Conservation (phyloP, 2,113 vertebrate genomes). For the Plectropomus leopardus region DNA sequence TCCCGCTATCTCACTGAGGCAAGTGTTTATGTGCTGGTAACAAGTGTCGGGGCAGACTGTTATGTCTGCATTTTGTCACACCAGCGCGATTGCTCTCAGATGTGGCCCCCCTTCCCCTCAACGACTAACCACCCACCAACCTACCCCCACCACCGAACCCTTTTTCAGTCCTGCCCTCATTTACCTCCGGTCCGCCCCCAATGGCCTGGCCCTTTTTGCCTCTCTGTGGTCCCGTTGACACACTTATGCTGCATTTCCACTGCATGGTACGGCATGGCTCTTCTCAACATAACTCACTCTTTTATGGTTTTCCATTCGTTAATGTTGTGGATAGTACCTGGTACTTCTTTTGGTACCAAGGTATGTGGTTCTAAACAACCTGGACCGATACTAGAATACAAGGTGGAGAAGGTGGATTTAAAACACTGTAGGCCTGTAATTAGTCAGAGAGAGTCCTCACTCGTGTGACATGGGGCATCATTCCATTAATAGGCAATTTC, state of each 20-base stretch:
- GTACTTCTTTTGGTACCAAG: no score
- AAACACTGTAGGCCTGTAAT: no score
- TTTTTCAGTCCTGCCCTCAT: conserved; percentile 56
- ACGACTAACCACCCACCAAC: conserved; percentile 29
- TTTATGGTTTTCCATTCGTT: no score
- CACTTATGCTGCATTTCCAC: neutral
- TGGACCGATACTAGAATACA: no score
- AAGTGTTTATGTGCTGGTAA: conserved; percentile 91
- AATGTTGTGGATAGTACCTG: no score
- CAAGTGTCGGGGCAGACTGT: conserved; percentile 88
- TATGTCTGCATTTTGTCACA: conserved; percentile 88
- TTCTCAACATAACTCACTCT: no score
- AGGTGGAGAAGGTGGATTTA: no score
- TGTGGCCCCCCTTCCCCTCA: conserved; percentile 55
- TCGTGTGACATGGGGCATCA: no score
- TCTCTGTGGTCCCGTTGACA: conserved; percentile 29
- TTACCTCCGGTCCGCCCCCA: conserved; percentile 36
- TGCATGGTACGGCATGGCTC: no score
- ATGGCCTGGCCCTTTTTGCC: conserved; percentile 26
- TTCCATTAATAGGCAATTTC: no score
- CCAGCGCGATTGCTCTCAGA: conserved; percentile 81
- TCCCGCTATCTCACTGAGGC: conserved; percentile 79
- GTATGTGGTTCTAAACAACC: no score
- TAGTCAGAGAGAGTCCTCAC: no score
- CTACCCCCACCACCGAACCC: neutral